Base-by-base conservation (phyloP, 2,888 invertebrate species). In the Ectemnius lituratus region DNA sequence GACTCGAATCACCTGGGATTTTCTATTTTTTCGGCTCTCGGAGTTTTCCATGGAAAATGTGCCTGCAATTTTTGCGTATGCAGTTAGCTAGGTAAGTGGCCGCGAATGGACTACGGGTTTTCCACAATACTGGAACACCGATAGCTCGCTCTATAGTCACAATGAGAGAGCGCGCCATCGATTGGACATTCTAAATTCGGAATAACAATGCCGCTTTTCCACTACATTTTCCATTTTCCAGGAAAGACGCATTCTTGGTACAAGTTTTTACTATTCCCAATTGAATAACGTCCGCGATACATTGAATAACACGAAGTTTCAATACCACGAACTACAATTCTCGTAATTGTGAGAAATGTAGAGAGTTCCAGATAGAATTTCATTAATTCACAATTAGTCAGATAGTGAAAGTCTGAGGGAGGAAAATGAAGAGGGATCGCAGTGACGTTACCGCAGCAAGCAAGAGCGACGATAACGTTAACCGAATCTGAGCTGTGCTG, bases 21-120 rank as follows among this genome's bases (percentile, higher is more conserved):
- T 80, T 82, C 82, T 75, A 78, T 78, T 80, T 66, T 57, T 58
- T 45, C 63, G 66, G 68, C 65, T 68, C 70, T 76, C 49, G 67
- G 45, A 70, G 71, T 59, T 72, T 67, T 60, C 58, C 18, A 60
- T 11, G 37, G 57, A 61, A 67, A 76, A 67, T 52, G 57, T 73
- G 47, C 68, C 52, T 49, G 49, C 77, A 71, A 66, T 71, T 72
- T 77, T 81, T 27, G 46, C 28, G 58, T 52, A 37, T n/a, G 46
- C 67, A 20, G 58, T 13, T 49, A 23, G 28, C 28, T 23, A 47
- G 68, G 66, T 73, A 79, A 75, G 70, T 79, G 79, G 65, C 68
- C 63, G 68, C 69, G 70, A 61, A 57, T 68, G 58, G 59, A 60
- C 76, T 60, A 74, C 67, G 71, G 71, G 68, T 68, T 77, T 78